A percentile compares a stretch with the other conserved stretches of the same genome.
These are phyloP conservation scores for Hirudinaria manillensis DNA, from an alignment of 2,888 invertebrate species.

Conservation along the genomic window DNA sequence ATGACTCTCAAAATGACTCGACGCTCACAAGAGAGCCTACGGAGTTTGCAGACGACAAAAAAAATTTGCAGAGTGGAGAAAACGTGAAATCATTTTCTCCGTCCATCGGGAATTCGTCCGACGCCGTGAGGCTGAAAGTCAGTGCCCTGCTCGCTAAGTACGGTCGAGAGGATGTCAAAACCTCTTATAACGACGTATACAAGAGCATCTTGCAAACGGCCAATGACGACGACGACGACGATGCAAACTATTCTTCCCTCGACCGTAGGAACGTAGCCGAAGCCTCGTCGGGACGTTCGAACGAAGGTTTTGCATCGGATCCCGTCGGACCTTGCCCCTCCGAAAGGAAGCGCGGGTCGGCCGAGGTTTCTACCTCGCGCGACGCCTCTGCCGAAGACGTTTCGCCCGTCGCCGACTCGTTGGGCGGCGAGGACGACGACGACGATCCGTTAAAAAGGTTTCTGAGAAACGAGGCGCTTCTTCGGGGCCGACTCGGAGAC, in stretches of 20 bases:
- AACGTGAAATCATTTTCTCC: not conserved
- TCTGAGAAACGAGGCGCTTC: slow-evolving; percentile 20
- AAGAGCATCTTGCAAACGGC: not conserved
- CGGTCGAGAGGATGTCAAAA: slow-evolving; percentile 19
- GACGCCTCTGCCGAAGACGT: not conserved
- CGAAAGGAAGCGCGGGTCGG: not conserved
- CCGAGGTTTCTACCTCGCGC: not conserved
- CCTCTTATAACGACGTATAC: not conserved
- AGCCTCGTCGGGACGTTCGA: not conserved
- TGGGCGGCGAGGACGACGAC: slow-evolving; percentile 5
- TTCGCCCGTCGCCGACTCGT: slow-evolving; percentile 7
- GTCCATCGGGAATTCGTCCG: not conserved
- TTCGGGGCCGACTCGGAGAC: not conserved
- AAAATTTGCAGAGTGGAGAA: too few species aligned
- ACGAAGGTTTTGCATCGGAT: too few species aligned
- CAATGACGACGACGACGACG: not conserved
- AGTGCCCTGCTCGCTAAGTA: slow-evolving; percentile 33
- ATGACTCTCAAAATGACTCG: not conserved
- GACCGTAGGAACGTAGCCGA: not conserved
- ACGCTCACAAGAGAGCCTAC: not conserved
- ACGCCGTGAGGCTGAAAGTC: slow-evolving; percentile 27
- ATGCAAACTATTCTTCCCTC: not conserved
- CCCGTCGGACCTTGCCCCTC: too few species aligned
- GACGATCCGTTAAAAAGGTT: slow-evolving; percentile 25
- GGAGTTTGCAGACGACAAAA: not conserved